Evolutionary conservation across 2,888 invertebrate genomes (phyloP), one percentile per base, ranked within the genome.

Genomic region (Chironomus tentans): DNA sequence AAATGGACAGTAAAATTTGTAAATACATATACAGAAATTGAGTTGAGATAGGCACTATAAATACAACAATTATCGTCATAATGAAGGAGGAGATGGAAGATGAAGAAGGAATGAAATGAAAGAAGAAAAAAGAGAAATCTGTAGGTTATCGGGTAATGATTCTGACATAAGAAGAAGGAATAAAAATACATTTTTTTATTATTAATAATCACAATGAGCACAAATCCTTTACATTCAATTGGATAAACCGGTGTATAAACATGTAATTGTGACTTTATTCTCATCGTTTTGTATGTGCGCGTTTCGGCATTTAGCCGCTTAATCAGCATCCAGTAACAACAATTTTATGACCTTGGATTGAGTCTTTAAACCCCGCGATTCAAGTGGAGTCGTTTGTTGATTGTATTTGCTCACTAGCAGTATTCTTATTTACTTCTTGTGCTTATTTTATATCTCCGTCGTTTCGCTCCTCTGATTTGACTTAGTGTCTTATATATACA

Each of bases 311-410:
- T 70, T 50, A 50, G 72, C 62, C 46, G 61, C 61, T 72, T 46
- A 72, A 71, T 71, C 56, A 24, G 70, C 46, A 38, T 50, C 72
- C 28, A 56, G 12, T 38, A 62, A 56, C 28, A 72, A 72, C 62
- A 72, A 70, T 62, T 72, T 72, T 72, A 72, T 56, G 72, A 72
- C 72, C 72, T 72, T 72, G 72, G 72, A 72, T 56, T 72, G 56
- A 62, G 72, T 72, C 72, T 72, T 72, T 72, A 72, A 72, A 72
- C 72, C 62, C 72, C 18, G 18, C 38, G 61, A 48, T 48, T 70
- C 70, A 21, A 47, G n/a, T 24, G 65, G 56, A 24, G 50, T 72
- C 72, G 61, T 12, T 65, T 22, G 65, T 65, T 21, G 65, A 24
- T 65, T 24, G 65, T 21, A 10, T 15, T 15, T 65, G 22, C 21